phyloP scores from a whole-genome alignment of 2,113 vertebrate genomes.

The pig (Sus scrofa) region T2T-Sscrofa CM000820.6:52171501-52172000 shows the following conservation, averaged over 20 bases:
- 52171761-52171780: slow-evolving; percentile 96
- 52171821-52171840: slow-evolving; percentile 93
- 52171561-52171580: slow-evolving; percentile 94
- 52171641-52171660: slow-evolving; percentile 90
- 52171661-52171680: slow-evolving; percentile 95
- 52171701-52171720: slow-evolving; percentile 91
- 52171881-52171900: slow-evolving; percentile 93
- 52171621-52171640: slow-evolving; percentile 89
- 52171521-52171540: slow-evolving; percentile 94
- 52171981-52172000: slow-evolving; percentile 97
- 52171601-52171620: slow-evolving; percentile 94
- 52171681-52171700: slow-evolving; percentile 94
- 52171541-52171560: slow-evolving; percentile 94
- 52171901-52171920: slow-evolving; percentile 94
- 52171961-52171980: slow-evolving; percentile 93
- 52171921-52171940: slow-evolving; percentile 91
- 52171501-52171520: slow-evolving; percentile 94
- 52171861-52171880: slow-evolving; percentile 95
- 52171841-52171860: slow-evolving; percentile 98
- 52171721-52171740: slow-evolving; percentile 92
- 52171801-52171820: slow-evolving; percentile 95
- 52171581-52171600: slow-evolving; percentile 97
- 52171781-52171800: slow-evolving; percentile 96
- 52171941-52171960: slow-evolving; percentile 86
- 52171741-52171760: slow-evolving; percentile 93